Evolutionary conservation across 2,888 invertebrate genomes (phyloP).

Genomic region (Ectemnius continuus): DNA sequence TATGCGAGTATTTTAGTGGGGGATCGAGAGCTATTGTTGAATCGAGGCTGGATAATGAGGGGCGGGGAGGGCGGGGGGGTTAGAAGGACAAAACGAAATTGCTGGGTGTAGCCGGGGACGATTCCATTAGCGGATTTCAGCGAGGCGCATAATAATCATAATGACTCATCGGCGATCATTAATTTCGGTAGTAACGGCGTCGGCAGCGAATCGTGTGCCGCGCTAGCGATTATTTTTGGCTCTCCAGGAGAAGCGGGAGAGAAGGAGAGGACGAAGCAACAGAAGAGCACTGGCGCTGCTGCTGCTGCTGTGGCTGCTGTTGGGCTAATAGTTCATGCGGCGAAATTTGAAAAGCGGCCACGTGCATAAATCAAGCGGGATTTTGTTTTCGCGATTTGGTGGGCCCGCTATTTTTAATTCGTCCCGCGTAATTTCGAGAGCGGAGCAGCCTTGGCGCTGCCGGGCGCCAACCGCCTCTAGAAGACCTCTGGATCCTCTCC

Average conservation of each 20-base stretch:
- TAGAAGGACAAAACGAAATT: background rate
- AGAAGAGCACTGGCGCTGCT: conserved; percentile 15
- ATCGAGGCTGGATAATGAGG: too few species aligned
- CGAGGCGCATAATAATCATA: background rate
- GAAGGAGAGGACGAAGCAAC: background rate
- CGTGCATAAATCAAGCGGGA: conserved; percentile 40
- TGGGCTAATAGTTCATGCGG: conserved; percentile 47
- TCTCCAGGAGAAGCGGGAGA: conserved; percentile 9
- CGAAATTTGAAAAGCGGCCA: conserved; percentile 41
- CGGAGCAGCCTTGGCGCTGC: conserved; percentile 2
- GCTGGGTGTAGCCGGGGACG: background rate
- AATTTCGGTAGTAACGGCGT: background rate
- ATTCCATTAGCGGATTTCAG: conserved; percentile 5
- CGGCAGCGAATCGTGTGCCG: background rate
- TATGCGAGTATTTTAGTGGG: too few species aligned
- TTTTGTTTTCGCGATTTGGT: conserved; percentile 53
- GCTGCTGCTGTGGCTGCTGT: conserved; percentile 15
- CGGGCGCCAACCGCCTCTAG: too few species aligned
- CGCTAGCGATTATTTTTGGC: conserved; percentile 3
- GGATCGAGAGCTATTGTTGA: too few species aligned
- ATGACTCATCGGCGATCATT: conserved; percentile 3
- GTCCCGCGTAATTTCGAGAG: conserved; percentile 52
- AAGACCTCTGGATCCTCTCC: conserved; percentile 20
- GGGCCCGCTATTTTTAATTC: conserved; percentile 53
- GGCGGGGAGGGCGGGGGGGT: background rate